Percentiles rank a stretch among this genome's conserved stretches.
Conservation (phyloP, 2,113 vertebrate genomes). For the Morone saxatilis region DNA sequence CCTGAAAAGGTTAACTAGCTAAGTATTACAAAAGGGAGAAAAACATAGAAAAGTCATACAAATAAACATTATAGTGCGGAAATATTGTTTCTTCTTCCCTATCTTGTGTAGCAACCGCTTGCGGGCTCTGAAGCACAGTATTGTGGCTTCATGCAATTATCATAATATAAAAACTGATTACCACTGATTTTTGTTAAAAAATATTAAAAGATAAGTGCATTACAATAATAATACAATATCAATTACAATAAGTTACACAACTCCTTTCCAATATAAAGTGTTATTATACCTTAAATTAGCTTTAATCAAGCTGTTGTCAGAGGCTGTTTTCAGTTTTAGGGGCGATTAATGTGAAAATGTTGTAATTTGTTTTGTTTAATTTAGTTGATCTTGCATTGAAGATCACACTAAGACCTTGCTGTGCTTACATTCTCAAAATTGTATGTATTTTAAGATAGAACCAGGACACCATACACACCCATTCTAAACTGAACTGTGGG, state of each 20-base stretch:
- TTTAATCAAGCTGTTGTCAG: neutral
- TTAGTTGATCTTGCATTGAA: neutral
- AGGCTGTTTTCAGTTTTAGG: neutral
- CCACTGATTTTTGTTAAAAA: neutral
- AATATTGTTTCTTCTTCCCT: too few relatives aligned
- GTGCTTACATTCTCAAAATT: neutral
- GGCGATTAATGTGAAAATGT: neutral
- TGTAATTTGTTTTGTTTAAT: neutral
- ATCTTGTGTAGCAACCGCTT: neutral
- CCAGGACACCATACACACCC: rapidly evolving
- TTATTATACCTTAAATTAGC: too few relatives aligned
- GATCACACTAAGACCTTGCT: neutral
- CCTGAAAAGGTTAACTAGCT: too few relatives aligned
- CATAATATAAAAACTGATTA: neutral
- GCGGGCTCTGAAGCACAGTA: too few relatives aligned
- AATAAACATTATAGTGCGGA: too few relatives aligned
- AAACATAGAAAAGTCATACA: too few relatives aligned
- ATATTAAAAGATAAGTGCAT: too few relatives aligned
- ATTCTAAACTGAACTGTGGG: neutral
- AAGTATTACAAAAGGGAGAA: too few relatives aligned
- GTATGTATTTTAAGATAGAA: neutral
- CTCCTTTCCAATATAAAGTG: neutral
- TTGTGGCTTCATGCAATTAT: neutral
- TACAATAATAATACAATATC: neutral
- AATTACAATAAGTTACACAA: neutral